Conservation (phyloP, 2,888 invertebrate genomes). For the Lapara coniferarum region DNA sequence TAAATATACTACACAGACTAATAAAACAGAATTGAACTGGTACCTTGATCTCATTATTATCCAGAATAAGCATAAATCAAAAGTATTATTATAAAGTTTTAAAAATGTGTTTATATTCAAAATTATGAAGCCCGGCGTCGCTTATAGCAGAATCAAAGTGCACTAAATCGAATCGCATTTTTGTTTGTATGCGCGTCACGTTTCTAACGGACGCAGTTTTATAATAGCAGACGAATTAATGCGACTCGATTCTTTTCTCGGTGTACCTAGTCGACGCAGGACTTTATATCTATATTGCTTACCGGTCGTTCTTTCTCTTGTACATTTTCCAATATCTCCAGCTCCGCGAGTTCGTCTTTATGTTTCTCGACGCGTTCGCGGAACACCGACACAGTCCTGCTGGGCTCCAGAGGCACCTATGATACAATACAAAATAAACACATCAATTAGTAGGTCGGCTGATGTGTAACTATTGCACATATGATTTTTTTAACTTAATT, state of each 20-base stretch:
- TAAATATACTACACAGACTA: slow-evolving; percentile 9
- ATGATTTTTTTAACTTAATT: neutral
- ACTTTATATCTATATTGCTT: slow-evolving; percentile 47
- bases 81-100: neutral
- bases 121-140: too few species aligned
- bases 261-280: neutral
- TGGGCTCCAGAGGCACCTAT: slow-evolving; percentile 91
- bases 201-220: too few species aligned
- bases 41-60: slow-evolving; percentile 14
- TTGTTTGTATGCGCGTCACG: too few species aligned
- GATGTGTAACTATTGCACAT: too few species aligned
- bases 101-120: neutral
- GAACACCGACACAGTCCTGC: slow-evolving; percentile 96
- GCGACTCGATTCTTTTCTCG: too few species aligned
- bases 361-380: slow-evolving; percentile 95
- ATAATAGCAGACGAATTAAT: too few species aligned
- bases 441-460: too few species aligned
- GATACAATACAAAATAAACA: slow-evolving; percentile 5
- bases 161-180: too few species aligned
- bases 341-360: slow-evolving; percentile 93
- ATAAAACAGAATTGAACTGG: neutral
- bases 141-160: too few species aligned
- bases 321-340: slow-evolving; percentile 91
- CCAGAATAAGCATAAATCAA: slow-evolving; percentile 23
- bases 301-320: slow-evolving; percentile 94